A percentile compares a stretch with the other conserved stretches of the same genome.
These are phyloP conservation scores for Mechanitis mazaeus DNA, from an alignment of 2,888 invertebrate species.

Conservation along the genomic window DNA sequence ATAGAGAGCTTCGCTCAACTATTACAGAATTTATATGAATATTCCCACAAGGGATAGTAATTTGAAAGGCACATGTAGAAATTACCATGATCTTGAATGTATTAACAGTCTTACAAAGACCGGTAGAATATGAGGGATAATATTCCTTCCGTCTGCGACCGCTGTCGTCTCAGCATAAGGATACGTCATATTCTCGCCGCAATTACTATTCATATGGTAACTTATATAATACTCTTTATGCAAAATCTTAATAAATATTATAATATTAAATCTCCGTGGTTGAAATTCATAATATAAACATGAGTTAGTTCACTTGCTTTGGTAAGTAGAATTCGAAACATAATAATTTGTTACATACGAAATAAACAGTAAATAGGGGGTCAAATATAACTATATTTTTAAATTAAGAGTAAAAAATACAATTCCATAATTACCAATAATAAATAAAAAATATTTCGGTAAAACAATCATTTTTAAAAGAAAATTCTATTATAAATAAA, in stretches of 20 bases:
- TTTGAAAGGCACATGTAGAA: too few relatives aligned
- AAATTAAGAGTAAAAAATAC: too few relatives aligned
- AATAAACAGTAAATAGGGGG: too few relatives aligned
- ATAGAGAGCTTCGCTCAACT: too few relatives aligned
- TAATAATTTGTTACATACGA: too few relatives aligned
- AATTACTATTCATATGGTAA: constrained; percentile 59
- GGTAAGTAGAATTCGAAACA: too few relatives aligned
- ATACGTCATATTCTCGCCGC: constrained; percentile 57
- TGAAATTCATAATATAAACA: not conserved
- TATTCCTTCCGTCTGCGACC: constrained; percentile 58
- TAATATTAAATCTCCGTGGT: constrained; percentile 48
- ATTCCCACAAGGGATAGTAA: not conserved
- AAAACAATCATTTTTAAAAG: not conserved
- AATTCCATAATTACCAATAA: not conserved
- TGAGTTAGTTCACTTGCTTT: not conserved
- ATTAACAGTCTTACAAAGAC: constrained; percentile 68
- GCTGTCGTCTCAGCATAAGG: constrained; percentile 60
- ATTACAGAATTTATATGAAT: not conserved
- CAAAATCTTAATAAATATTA: constrained; percentile 54
- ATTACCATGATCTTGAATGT: constrained; percentile 44
- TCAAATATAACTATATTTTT: too few relatives aligned
- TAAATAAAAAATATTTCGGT: not conserved
- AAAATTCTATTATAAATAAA: not conserved
- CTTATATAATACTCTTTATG: constrained; percentile 62
- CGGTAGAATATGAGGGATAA: constrained; percentile 55